Evolutionary conservation across 2,888 invertebrate species (phyloP).

Genomic region (Cephus pygmeus): DNA sequence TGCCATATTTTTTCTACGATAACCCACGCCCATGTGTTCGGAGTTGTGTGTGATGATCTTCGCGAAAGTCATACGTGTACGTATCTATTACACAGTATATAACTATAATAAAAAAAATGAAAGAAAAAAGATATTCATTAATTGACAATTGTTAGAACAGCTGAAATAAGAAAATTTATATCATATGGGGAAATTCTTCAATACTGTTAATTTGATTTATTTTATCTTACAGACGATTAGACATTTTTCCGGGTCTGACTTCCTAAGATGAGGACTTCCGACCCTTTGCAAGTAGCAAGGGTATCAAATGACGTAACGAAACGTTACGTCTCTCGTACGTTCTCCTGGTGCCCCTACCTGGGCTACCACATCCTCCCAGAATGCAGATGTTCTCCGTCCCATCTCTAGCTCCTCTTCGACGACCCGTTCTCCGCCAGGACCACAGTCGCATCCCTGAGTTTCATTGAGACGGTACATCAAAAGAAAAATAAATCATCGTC

Average conservation of each 20-base stretch:
- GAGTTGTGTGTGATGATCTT: background rate
- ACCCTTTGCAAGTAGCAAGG: constrained; percentile 1
- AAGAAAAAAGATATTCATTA: background rate
- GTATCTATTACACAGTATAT: background rate
- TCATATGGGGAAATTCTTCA: background rate
- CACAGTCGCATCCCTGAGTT: constrained; percentile 58
- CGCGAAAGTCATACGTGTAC: background rate
- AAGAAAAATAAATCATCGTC: constrained; percentile 22
- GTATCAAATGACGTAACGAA: constrained; percentile 13
- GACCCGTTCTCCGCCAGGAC: constrained; percentile 40
- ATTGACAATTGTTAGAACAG: background rate
- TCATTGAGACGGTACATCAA: constrained; percentile 49
- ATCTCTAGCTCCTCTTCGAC: constrained; percentile 47
- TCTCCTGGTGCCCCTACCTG: constrained; percentile 15
- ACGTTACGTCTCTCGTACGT: constrained; percentile 4
- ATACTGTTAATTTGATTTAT: background rate
- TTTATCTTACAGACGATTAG: background rate
- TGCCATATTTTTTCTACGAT: background rate
- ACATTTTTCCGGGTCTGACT: background rate
- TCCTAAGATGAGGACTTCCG: background rate
- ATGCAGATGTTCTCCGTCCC: constrained; percentile 18
- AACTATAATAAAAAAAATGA: background rate
- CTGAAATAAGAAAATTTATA: background rate
- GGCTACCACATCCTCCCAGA: constrained; percentile 30
- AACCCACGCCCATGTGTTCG: background rate